Conservation (phyloP, 2,113 vertebrate species). For the Brachypteracias leptosomus region DNA sequence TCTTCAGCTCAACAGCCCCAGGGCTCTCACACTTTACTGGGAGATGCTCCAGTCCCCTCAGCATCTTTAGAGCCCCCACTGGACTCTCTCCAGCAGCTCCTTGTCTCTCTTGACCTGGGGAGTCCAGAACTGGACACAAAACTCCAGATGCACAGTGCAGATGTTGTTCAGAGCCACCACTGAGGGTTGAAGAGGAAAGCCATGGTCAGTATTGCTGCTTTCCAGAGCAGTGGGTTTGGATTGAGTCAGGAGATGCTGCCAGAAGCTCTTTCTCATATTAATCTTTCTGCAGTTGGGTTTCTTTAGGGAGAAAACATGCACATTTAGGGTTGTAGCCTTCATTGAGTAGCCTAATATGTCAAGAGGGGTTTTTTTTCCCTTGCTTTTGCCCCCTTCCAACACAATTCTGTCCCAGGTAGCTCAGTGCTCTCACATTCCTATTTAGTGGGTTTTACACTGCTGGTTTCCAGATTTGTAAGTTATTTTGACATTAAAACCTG, state of each 20-base stretch:
- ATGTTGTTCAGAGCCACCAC: not conserved
- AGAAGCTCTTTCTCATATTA: not conserved
- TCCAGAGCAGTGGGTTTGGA: not conserved
- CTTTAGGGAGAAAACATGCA: not conserved
- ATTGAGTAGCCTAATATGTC: not conserved
- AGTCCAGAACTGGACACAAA: not conserved
- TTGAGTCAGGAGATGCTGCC: not conserved
- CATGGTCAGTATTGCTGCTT: not conserved
- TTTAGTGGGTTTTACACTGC: not conserved
- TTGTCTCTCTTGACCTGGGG: too few relatives aligned
- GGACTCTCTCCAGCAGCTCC: too few relatives aligned
- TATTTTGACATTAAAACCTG: not conserved
- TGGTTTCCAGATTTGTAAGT: not conserved
- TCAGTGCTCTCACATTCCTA: rapidly evolving
- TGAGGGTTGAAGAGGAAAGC: not conserved
- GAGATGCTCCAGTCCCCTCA: too few relatives aligned
- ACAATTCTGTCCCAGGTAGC: too few relatives aligned
- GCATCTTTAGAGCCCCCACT: too few relatives aligned
- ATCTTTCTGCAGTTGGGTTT: not conserved
- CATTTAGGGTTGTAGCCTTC: not conserved
- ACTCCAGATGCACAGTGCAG: not conserved
- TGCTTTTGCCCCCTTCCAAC: not conserved
- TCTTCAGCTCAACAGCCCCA: too few relatives aligned
- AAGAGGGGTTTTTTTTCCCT: not conserved
- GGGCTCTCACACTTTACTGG: too few relatives aligned